These are phyloP conservation scores for Diarsia mendica DNA, from an alignment of 2,888 invertebrate species.

Conservation along the genomic window DNA sequence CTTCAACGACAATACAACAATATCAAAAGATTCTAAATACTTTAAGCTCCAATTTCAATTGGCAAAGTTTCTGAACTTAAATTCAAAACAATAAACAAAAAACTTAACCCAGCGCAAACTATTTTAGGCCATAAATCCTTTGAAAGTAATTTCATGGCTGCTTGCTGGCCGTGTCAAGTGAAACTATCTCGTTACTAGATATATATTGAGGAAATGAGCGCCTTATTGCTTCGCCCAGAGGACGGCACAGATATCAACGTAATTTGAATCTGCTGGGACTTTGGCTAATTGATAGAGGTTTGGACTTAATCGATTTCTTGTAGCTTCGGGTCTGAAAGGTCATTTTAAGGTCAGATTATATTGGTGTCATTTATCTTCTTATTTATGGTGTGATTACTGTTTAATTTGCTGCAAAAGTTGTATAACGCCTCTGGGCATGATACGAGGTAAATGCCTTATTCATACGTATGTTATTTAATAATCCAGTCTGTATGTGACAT, in stretches of 20 bases:
- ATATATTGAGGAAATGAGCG: conserved; percentile 61
- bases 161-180: conserved; percentile 46
- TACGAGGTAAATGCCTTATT: not conserved
- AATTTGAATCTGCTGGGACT: conserved; percentile 53
- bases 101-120: conserved; percentile 47
- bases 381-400: too few relatives aligned
- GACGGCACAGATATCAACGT: conserved; percentile 38
- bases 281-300: conserved; percentile 49
- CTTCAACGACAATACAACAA: conserved; percentile 1
- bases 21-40: conserved; percentile 31
- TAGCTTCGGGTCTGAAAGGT: not conserved
- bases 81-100: conserved; percentile 52
- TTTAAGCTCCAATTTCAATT: conserved; percentile 34
- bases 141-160: conserved; percentile 62
- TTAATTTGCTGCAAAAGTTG: too few relatives aligned
- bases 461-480: too few relatives aligned
- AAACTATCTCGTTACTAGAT: conserved; percentile 61
- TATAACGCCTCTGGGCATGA: too few relatives aligned
- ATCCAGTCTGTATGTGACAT: not conserved
- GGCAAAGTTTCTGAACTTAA: conserved; percentile 23
- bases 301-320: conserved; percentile 25
- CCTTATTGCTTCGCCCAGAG: conserved; percentile 51
- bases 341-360: not conserved
- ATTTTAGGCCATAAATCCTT: conserved; percentile 59
- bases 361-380: not conserved